Percentiles rank a stretch among this genome's conserved stretches.
phyloP scores from a whole-genome alignment of 2,797 vertebrate species.

The Neomorphus geoffroyi region DNA sequence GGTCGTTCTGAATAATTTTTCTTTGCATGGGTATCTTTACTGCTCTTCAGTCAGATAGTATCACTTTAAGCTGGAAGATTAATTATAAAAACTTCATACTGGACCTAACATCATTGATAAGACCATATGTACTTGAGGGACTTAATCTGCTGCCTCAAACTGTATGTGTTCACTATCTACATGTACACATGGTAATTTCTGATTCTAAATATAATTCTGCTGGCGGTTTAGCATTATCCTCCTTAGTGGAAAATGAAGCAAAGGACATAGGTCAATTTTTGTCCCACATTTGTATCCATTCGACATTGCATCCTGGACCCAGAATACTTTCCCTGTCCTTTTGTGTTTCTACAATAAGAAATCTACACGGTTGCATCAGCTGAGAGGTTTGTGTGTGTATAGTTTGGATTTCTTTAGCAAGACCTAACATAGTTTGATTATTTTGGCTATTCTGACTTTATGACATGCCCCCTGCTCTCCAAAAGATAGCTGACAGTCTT shows the following conservation, averaged over 20 bases:
- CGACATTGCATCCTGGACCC: not conserved
- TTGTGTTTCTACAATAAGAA: not conserved
- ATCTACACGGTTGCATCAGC: not conserved
- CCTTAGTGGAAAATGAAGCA: not conserved
- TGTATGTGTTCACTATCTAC: not conserved
- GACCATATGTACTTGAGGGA: not conserved
- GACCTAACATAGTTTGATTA: not conserved
- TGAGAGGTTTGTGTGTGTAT: not conserved
- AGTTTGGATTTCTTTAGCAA: not conserved
- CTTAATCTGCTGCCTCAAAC: not conserved
- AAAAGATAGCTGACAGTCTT: not conserved
- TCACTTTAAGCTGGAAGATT: not conserved
- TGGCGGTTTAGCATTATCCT: not conserved
- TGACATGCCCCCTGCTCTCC: not conserved
- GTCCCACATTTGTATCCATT: not conserved
- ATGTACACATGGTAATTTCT: not conserved
- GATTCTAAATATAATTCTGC: not conserved
- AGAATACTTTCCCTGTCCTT: not conserved
- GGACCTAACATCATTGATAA: not conserved
- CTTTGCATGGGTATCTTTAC: not conserved
- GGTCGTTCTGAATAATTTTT: not conserved
- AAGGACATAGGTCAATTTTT: not conserved
- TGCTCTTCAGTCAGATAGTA: not conserved
- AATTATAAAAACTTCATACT: not conserved
- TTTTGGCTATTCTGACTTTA: conserved; percentile 11